These are phyloP conservation scores for Bettongia penicillata DNA, from an alignment of 2,113 vertebrate species.

Conservation along the genomic window DNA sequence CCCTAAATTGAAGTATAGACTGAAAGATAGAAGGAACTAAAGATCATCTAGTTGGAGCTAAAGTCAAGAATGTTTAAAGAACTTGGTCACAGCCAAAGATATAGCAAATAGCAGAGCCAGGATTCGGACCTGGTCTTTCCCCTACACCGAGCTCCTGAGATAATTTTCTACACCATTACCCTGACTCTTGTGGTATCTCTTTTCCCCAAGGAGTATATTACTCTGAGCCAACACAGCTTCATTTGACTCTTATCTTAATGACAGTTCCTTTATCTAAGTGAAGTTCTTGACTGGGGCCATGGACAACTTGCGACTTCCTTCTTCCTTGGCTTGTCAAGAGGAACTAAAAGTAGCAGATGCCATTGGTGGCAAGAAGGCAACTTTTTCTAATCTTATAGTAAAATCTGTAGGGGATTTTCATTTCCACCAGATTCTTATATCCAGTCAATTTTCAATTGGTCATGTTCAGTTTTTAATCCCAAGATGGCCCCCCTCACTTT, in stretches of 20 bases:
- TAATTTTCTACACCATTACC: not conserved
- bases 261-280: not conserved
- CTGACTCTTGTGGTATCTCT: not conserved
- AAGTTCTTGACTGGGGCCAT: not conserved
- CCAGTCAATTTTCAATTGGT: conserved; percentile 65
- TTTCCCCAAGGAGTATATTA: not conserved
- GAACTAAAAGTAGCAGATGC: not conserved
- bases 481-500: conserved; percentile 22
- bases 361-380: conserved; percentile 54
- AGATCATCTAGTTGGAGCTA: not conserved
- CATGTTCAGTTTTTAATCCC: conserved; percentile 71
- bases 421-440: conserved; percentile 48
- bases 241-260: not conserved
- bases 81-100: not conserved
- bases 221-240: not conserved
- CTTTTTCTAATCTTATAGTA: conserved; percentile 70
- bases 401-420: conserved; percentile 20
- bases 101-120: not conserved
- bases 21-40: not conserved
- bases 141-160: not conserved
- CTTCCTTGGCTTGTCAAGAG: not conserved
- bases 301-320: not conserved
- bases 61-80: not conserved
- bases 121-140: not conserved
- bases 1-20: not conserved